A percentile compares a stretch with the other conserved stretches of the same genome.
These are phyloP conservation scores for Clamator glandarius DNA, from an alignment of 2,797 vertebrate species.

Conservation along the genomic window DNA sequence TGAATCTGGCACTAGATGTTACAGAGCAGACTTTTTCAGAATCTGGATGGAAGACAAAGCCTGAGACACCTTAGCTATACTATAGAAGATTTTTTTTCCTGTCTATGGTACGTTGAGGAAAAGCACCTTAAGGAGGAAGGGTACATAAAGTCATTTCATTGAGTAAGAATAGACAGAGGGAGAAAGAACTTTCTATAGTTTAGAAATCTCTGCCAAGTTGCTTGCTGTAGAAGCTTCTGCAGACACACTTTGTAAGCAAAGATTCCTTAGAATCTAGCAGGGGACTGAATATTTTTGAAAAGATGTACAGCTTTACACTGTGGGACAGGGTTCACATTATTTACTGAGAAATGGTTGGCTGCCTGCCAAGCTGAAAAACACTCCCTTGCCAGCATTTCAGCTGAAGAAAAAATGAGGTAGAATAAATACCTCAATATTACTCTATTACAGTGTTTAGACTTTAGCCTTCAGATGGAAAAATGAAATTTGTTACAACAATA, in stretches of 20 bases:
- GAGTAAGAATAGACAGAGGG: neutral
- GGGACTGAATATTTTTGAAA: conserved; percentile 31
- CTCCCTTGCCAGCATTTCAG: conserved; percentile 39
- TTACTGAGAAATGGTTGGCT: conserved; percentile 42
- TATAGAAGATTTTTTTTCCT: neutral
- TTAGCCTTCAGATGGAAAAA: conserved; percentile 22
- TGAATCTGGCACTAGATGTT: neutral
- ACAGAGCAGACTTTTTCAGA: neutral
- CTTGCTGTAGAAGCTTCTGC: conserved; percentile 7
- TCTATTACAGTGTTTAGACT: conserved; percentile 25
- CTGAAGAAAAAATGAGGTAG: conserved; percentile 18
- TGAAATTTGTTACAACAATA: conserved; percentile 31
- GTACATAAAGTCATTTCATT: neutral
- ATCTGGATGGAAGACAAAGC: neutral
- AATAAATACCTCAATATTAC: conserved; percentile 39
- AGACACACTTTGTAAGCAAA: conserved; percentile 6
- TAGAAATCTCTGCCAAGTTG: neutral
- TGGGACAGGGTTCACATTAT: conserved; percentile 37
- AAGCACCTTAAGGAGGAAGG: neutral
- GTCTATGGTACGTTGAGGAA: neutral
- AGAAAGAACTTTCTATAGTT: neutral
- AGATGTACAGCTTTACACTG: conserved; percentile 41
- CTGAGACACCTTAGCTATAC: neutral
- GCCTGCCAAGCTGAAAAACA: conserved; percentile 35
- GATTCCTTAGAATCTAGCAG: conserved; percentile 20